Evolutionary conservation across 2,113 vertebrate genomes (phyloP).

Genomic region (Podiceps cristatus): DNA sequence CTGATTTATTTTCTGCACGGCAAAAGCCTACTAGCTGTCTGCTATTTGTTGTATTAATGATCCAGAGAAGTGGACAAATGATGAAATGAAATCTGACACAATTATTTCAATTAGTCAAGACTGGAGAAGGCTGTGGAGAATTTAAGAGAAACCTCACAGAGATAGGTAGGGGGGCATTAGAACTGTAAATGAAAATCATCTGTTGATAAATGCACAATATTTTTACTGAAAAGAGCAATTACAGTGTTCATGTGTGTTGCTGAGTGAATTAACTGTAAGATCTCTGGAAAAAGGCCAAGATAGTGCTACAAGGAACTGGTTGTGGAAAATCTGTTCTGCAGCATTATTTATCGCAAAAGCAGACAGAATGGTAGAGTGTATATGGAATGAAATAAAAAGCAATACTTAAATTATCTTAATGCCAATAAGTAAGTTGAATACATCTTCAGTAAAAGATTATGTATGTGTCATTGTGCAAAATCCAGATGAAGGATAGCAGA

Average conservation of each 20-base stretch:
- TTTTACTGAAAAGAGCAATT: background rate
- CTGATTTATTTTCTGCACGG: conserved; percentile 17
- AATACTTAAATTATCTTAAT: background rate
- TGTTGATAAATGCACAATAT: background rate
- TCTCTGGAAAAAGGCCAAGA: background rate
- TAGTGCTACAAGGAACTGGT: background rate
- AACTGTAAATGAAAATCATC: conserved; percentile 1
- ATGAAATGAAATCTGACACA: conserved; percentile 26
- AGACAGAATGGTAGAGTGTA: background rate
- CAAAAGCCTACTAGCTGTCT: background rate
- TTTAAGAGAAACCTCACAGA: background rate
- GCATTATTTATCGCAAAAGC: background rate
- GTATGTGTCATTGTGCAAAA: background rate
- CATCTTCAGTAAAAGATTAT: background rate
- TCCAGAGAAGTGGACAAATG: background rate
- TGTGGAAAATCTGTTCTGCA: background rate
- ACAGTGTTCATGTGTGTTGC: background rate
- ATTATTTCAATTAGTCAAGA: conserved; percentile 37
- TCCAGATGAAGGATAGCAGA: background rate
- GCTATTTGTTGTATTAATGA: background rate
- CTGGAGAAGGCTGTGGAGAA: background rate
- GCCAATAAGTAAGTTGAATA: background rate
- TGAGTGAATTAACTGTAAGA: background rate
- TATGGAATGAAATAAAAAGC: background rate
- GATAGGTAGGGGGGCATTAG: background rate